Evolutionary conservation across 1,140 invertebrate species (phyloP), one percentile per base, ranked within the genome.

Genomic region (Drosophila quadrilineata): DNA sequence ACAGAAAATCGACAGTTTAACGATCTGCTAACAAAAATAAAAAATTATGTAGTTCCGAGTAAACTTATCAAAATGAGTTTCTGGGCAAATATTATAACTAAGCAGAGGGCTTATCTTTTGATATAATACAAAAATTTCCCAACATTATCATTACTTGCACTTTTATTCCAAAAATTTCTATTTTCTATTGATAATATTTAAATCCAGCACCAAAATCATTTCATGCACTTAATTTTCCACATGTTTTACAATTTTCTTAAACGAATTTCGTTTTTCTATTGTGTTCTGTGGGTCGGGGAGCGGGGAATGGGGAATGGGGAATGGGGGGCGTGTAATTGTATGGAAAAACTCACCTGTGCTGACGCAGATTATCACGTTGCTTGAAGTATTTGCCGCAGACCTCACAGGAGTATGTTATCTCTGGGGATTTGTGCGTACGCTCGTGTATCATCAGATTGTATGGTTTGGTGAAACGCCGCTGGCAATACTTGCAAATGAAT

Each of bases 381-480:
- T 99, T 96, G 93, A 99, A 99, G 84, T 96, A 96, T 92, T 99
- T 99, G 88, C 97, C 96, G 92, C 98, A 99, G 66, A 99, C 95
- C 91, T 99, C 98, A 92, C 98, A 99, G 86, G 96, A 96, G 93
- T 98, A 99, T 65, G 97, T 98, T 88, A 99, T 93, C 91, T 99
- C 98, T 71, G 94, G 94, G 89, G 97, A 96, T 90, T 99, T 99
- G 93, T 99, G 98, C 69, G 97, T 99, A 88, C 98, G 93, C 91
- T 99, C 98, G 92, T 99, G 98, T 88, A 99, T 99, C 94, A 99
- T 96, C 87, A 99, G 93, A 92, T 99, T 99, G 93, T 99, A 99
- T 63, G 97, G 97, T 92, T 99, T 99, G 87, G 97, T 99, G 93
- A 99, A 99, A 87, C 98, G 94, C 88, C 98, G 94, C 91, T 98